A percentile compares a stretch with the other conserved stretches of the same genome.
Conservation (phyloP, 2,888 invertebrate genomes). For the Drosophila testacea region DNA sequence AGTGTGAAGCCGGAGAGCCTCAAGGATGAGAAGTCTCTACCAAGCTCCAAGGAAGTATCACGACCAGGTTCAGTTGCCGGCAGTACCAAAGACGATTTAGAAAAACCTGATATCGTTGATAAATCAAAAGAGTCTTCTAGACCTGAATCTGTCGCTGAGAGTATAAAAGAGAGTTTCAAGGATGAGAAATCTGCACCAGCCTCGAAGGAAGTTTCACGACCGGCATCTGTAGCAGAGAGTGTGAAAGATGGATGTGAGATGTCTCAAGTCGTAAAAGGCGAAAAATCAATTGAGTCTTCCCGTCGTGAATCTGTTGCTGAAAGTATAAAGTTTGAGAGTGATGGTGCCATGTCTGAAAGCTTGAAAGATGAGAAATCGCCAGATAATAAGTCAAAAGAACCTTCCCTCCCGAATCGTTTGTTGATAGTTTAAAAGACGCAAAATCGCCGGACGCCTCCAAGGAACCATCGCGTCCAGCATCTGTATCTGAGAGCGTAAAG, state of each 20-base stretch:
- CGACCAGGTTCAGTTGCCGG: constrained; percentile 38
- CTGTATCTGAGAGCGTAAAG: constrained; percentile 37
- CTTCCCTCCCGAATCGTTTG: constrained; percentile 44
- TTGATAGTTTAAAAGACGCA: constrained; percentile 11
- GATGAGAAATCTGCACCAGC: constrained; percentile 5
- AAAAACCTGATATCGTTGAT: constrained; percentile 34
- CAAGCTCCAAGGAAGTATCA: constrained; percentile 40
- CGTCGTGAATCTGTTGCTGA: constrained; percentile 20
- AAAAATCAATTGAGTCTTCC: constrained; percentile 40
- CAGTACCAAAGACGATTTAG: background rate
- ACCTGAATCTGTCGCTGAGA: constrained; percentile 37
- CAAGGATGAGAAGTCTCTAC: constrained; percentile 25
- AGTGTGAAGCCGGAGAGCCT: constrained; percentile 4
- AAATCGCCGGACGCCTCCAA: constrained; percentile 24
- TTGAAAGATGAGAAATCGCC: too few species aligned
- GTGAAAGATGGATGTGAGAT: constrained; percentile 45
- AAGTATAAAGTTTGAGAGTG: constrained; percentile 4
- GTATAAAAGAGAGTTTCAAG: constrained; percentile 6
- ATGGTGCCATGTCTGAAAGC: too few species aligned
- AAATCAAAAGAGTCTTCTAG: constrained; percentile 38
- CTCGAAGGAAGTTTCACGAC: constrained; percentile 30
- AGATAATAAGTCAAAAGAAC: too few species aligned
- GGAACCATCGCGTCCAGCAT: constrained; percentile 35
- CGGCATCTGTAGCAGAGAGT: constrained; percentile 29
- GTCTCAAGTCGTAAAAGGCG: constrained; percentile 17